Evolutionary conservation across 2,797 vertebrate genomes (phyloP).

Genomic region (Poecile montanus): DNA sequence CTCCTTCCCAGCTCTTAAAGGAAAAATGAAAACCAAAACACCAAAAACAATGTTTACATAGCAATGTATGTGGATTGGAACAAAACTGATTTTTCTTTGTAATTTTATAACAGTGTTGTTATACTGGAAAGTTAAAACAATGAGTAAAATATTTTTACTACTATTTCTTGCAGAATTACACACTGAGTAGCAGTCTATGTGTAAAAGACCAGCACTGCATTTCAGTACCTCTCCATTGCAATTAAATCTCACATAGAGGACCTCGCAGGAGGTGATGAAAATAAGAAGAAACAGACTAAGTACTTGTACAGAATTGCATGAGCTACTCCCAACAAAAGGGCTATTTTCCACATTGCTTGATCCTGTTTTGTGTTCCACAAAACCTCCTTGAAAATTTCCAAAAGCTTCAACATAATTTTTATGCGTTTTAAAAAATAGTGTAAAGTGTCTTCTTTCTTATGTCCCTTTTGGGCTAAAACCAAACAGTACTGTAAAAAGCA

Average conservation of each 20-base stretch:
- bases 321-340: neutral
- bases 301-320: neutral
- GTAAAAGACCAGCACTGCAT: accelerated
- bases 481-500: neutral
- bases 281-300: neutral
- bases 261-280: neutral
- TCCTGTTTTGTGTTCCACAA: neutral
- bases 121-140: neutral
- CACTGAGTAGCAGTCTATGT: neutral
- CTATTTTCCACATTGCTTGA: neutral
- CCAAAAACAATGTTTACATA: neutral
- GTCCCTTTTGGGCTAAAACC: neutral
- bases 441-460: neutral
- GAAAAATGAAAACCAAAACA: neutral
- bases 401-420: neutral
- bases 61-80: neutral
- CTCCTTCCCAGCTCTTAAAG: neutral
- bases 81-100: neutral
- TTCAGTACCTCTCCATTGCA: neutral
- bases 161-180: neutral
- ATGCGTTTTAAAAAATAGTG: accelerated
- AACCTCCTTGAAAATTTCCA: neutral
- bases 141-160: neutral
- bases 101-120: neutral
- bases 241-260: neutral